phyloP scores from a whole-genome alignment of 2,797 vertebrate species.

The Tauraco hartlaubi region DNA sequence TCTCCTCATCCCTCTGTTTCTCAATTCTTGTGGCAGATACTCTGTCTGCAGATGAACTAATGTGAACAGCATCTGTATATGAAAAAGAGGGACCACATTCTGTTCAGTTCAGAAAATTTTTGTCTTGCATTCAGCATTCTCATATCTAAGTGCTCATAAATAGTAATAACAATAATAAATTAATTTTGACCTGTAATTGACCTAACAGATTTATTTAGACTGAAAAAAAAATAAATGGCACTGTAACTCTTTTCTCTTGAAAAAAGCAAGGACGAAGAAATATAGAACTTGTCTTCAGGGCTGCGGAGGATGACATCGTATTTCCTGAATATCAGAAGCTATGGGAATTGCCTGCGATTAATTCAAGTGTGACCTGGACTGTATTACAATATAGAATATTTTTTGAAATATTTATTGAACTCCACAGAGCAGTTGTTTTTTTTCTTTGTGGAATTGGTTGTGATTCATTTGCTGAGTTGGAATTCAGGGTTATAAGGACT shows the following conservation, averaged over 20 bases:
- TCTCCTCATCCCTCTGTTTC: neutral
- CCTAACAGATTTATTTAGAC: neutral
- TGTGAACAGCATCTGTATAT: neutral
- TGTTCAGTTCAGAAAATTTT: neutral
- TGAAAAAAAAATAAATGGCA: neutral
- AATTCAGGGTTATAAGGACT: neutral
- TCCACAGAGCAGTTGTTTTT: neutral
- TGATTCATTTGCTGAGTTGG: neutral
- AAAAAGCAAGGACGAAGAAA: neutral
- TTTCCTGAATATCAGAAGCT: neutral
- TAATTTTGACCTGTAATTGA: neutral
- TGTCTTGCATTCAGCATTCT: neutral
- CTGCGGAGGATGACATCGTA: neutral
- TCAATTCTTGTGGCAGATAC: neutral
- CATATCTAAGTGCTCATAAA: neutral
- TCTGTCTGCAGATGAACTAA: neutral
- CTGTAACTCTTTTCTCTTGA: neutral
- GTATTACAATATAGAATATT: neutral
- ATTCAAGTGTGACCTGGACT: neutral
- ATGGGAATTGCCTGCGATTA: neutral
- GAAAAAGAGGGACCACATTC: neutral
- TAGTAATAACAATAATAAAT: neutral
- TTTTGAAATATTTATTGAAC: neutral
- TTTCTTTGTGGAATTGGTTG: neutral
- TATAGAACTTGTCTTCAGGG: neutral